These are phyloP conservation scores for Coccyzus lansbergi DNA, from an alignment of 2,797 vertebrate species.

Conservation along the genomic window DNA sequence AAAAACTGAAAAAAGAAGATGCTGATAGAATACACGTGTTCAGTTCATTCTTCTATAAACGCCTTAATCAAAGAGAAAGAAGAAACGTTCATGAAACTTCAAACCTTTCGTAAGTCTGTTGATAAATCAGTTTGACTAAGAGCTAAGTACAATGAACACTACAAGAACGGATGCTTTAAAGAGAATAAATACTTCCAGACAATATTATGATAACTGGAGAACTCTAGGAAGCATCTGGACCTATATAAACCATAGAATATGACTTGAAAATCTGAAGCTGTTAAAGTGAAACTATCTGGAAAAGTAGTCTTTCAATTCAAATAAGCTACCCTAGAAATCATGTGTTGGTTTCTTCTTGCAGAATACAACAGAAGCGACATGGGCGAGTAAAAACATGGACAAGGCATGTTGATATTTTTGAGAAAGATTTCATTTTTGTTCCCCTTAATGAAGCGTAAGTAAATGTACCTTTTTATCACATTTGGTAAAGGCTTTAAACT, in stretches of 20 bases:
- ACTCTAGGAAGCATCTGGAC: not conserved
- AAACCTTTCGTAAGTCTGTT: slow-evolving; percentile 88
- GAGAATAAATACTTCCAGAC: not conserved
- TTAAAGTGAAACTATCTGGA: not conserved
- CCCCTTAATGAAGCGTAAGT: slow-evolving; percentile 99
- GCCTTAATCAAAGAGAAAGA: slow-evolving; percentile 95
- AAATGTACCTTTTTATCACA: not conserved
- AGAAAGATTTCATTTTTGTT: slow-evolving; percentile 98
- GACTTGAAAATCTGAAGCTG: not conserved
- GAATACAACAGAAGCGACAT: slow-evolving; percentile 94
- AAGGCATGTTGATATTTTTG: slow-evolving; percentile 95
- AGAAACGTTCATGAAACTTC: slow-evolving; percentile 85
- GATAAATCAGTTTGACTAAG: not conserved
- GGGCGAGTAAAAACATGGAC: slow-evolving; percentile 98
- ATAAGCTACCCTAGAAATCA: not conserved
- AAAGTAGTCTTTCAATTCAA: not conserved
- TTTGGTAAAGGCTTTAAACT: not conserved
- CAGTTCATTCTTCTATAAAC: slow-evolving; percentile 98
- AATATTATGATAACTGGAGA: not conserved
- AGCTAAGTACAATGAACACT: not conserved
- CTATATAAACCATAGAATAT: not conserved
- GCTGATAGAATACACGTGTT: slow-evolving; percentile 94
- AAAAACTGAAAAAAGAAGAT: slow-evolving; percentile 93
- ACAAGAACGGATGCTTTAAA: not conserved
- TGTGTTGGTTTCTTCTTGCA: slow-evolving; percentile 65